Conservation (phyloP, 2,113 vertebrate genomes). For the Mormyrus iriodes region DNA sequence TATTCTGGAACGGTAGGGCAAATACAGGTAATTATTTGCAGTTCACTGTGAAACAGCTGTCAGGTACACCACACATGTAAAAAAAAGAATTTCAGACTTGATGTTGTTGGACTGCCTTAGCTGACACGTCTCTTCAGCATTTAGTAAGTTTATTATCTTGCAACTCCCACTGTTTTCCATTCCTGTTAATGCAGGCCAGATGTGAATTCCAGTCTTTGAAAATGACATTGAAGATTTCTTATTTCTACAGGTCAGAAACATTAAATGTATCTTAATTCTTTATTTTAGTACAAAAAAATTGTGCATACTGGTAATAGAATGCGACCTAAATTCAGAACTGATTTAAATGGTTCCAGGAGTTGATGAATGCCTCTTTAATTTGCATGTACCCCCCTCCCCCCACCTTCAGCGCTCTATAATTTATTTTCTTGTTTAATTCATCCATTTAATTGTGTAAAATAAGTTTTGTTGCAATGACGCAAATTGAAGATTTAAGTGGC, state of each 20-base stretch:
- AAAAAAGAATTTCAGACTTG: too few relatives aligned
- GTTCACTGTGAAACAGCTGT: not conserved
- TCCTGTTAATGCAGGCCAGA: not conserved
- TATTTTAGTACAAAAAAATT: not conserved
- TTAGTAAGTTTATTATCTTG: too few relatives aligned
- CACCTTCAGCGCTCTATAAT: not conserved
- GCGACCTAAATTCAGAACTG: constrained; percentile 4
- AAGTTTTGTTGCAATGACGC: constrained; percentile 18
- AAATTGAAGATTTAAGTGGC: constrained; percentile 5
- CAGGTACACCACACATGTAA: not conserved
- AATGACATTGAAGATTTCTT: not conserved
- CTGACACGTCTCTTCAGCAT: too few relatives aligned
- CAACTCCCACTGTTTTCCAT: not conserved
- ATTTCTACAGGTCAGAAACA: not conserved
- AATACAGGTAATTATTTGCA: not conserved
- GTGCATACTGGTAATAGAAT: not conserved
- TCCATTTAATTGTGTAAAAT: constrained; percentile 3
- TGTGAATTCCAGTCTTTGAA: not conserved
- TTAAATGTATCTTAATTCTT: not conserved
- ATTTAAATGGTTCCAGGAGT: not conserved
- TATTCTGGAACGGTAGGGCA: not conserved
- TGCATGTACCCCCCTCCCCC: not conserved
- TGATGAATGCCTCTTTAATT: not conserved
- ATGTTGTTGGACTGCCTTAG: too few relatives aligned
- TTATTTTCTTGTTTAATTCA: constrained; percentile 15